Evolutionary conservation across 1,140 invertebrate genomes (phyloP), one percentile per base, ranked within the genome.

Genomic region (Pseudomyrmex concolor): DNA sequence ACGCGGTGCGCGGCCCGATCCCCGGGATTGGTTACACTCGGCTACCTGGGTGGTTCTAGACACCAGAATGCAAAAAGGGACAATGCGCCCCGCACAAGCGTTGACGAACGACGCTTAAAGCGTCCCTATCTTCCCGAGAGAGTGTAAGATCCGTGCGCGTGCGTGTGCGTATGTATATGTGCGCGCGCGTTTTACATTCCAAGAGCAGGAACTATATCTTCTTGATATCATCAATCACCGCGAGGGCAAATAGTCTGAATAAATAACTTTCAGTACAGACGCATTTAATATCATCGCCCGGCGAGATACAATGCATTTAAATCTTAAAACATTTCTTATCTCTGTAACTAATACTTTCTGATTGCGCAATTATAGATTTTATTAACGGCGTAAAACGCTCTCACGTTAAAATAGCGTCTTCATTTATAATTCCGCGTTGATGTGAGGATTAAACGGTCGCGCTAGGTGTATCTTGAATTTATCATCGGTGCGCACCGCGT

Each of bases 1-100:
- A 80, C 62, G 74, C 81, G 74, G 72, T 66, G n/a, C 43, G 63
- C 68, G 34, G 34, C 57, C 80, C 66, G 84, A 50, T 62, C 22
- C 57, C 59, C 25, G 50, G 63, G 80, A 89, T 89, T 86, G 86
- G 66, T 88, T 88, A 89, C 80, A 86, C 80, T 57, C 84, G 80
- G 86, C 87, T 88, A 89, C 87, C 57, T 89, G 87, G 87, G 87
- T 89, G 87, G 87, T 89, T 76, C 67, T 64, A 54, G 70, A 73
- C 77, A 77, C 86, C 85, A 81, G 57, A 2, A 34, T 19, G 77
- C 51, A 57, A 77, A 34, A 85, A 64, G 78, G 68, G 34, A 85
- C 78, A 50, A 22, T 34, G 34, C 34, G 34, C 34, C 50, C 50
- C 34, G 74, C 74, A 15, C n/a, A 48, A 67, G 45, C 66, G 66